Evolutionary conservation across 1,140 invertebrate species (phyloP), one percentile per base, ranked within the genome.

Genomic region (Chymomyza costata): DNA sequence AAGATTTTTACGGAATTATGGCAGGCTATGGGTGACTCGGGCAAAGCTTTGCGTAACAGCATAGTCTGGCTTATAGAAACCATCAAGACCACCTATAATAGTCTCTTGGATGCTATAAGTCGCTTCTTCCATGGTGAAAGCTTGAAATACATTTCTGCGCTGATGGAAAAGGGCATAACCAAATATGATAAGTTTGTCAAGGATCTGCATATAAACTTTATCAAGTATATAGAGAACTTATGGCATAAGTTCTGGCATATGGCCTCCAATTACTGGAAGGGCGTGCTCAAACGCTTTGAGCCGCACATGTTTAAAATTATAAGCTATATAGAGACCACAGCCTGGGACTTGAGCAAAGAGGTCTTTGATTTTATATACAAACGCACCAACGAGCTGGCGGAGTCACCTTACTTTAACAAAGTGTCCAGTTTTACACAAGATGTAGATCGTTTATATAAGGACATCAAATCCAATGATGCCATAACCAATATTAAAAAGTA

Each of bases 1-100:
- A 92, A 91, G 28, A 93, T 94, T 28, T 86, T 94, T 0, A 92
- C 91, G 16, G 93, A 95, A 78, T 89, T 95, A 58, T 93, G 92
- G 91, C 91, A 92, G 34, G 90, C 93, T 60, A 93, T 94, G 92
- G 93, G 93, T 0, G 92, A 93, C 28, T 94, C 93, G 0, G 92
- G 92, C 5, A 87, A 92, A 65, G 92, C 92, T 0, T 89, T 94
- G 1, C 88, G 92, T 14, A 89, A 93, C 49, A 93, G 92, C 43
- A 87, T 94, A 1, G 86, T 90, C 0, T 94, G 91, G 90, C 87
- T 93, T 0, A 90, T 94, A 0, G 91, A 94, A 45, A 90, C 90
- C 43, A 86, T 93, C 0, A 93, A 93, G 78, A 88, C 85, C 15
- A 90, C 90, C 1, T 93, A 93, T 55, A 88, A 89, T 28, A 92